A percentile compares a stretch with the other conserved stretches of the same genome.
Evolutionary conservation across 1,140 invertebrate species (phyloP).

Genomic region (Tetraneura akinire): DNA sequence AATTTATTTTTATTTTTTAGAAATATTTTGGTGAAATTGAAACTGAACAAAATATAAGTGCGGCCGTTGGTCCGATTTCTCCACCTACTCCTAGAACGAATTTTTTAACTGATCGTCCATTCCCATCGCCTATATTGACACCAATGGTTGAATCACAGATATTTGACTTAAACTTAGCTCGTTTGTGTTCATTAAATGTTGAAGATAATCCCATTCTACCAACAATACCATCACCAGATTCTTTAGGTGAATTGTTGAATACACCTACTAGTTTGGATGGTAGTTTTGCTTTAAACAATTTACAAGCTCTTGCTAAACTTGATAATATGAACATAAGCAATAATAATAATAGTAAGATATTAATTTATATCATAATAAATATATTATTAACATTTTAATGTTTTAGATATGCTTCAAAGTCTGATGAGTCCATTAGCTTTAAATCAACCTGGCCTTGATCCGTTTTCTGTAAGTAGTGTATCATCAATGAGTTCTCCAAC

Average conservation of each 20-base stretch:
- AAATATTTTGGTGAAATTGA: slow-evolving; percentile 47
- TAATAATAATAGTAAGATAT: slow-evolving; percentile 62
- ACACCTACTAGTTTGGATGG: slow-evolving; percentile 63
- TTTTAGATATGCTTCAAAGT: slow-evolving; percentile 48
- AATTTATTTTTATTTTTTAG: slow-evolving; percentile 4
- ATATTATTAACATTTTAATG: slow-evolving; percentile 17
- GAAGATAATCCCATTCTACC: slow-evolving; percentile 64
- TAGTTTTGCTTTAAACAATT: slow-evolving; percentile 72
- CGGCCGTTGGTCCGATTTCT: slow-evolving; percentile 31
- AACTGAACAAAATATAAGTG: slow-evolving; percentile 24
- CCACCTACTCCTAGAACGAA: slow-evolving; percentile 47
- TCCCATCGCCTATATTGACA: slow-evolving; percentile 5
- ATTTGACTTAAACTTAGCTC: slow-evolving; percentile 76
- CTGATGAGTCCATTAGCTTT: slow-evolving; percentile 47
- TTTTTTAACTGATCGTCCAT: slow-evolving; percentile 38
- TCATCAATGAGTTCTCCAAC: slow-evolving; percentile 39
- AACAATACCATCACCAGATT: slow-evolving; percentile 57
- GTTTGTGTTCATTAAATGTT: slow-evolving; percentile 72
- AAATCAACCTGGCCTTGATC: slow-evolving; percentile 39
- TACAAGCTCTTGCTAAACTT: slow-evolving; percentile 84
- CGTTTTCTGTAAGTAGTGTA: slow-evolving; percentile 32
- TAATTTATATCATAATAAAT: slow-evolving; percentile 43
- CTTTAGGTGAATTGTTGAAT: slow-evolving; percentile 69
- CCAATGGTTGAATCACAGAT: slow-evolving; percentile 30
- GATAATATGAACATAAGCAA: slow-evolving; percentile 66